Base-by-base conservation (phyloP, 2,797 vertebrate species). In the Melanotaenia nigrans region DNA sequence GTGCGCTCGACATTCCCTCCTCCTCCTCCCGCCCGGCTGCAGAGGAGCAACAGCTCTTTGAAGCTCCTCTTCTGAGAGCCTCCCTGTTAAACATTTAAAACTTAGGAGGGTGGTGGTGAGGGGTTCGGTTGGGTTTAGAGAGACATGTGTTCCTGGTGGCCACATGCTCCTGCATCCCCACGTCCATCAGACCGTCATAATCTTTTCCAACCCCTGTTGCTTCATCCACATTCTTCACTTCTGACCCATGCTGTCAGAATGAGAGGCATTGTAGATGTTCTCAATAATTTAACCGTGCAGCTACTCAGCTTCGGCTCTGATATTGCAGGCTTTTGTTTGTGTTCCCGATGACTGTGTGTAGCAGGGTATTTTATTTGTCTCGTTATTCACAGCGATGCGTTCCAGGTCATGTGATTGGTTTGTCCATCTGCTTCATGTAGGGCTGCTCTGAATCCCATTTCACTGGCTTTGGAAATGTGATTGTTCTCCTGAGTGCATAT, bases 221-320 rank as follows among this genome's bases (percentile, higher is more conserved):
- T 75, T 69, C 73, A 65, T 67, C 73, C 76, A 64, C 61, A 0
- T 73, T 71, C 70, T 49, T 85, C 73, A 76, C 83, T 79, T 83
- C 66, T 82, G 82, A 88, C 89, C 86, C 84, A 75, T 36, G 83
- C 87, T 88, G 88, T 78, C 83, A 83, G 84, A 78, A 79, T n/a
- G 65, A 81, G 79, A 87, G 83, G 78, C 84, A 61, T 85, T 85
- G 77, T 81, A 66, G 71, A 81, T 80, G 32, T 69, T 78, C 85
- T 93, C 71, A 92, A 93, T 93, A 90, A 93, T 93, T 91, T 49
- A 93, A 60, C 60, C 1, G 66, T 78, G 86, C 90, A 86, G 84
- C 82, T 85, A 82, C 80, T 71, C 77, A 9, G 68, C 77, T 70
- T 61, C 68, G 1, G 2, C 81, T 85, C 79, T 76, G 66, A 81